Evolutionary conservation across 2,113 vertebrate species (phyloP).

Genomic region (Zootoca vivipara): DNA sequence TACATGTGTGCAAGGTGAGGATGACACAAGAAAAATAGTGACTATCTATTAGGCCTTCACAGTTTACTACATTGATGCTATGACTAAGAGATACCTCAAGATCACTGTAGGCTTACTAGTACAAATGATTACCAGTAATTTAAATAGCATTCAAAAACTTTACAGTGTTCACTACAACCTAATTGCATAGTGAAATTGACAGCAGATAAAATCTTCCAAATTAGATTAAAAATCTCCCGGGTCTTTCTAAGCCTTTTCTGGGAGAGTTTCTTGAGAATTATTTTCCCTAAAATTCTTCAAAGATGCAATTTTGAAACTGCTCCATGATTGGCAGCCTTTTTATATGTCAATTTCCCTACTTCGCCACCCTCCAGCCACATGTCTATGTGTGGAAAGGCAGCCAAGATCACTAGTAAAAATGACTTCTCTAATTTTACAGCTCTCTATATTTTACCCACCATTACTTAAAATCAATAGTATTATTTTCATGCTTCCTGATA

Average conservation of each 20-base stretch:
- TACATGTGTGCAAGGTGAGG: neutral
- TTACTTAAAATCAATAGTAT: too few species aligned
- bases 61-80: neutral
- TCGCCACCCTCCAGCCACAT: too few species aligned
- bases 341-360: too few species aligned
- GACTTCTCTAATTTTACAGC: too few species aligned
- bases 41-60: neutral
- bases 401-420: too few species aligned
- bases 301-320: neutral
- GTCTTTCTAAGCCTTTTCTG: neutral
- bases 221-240: neutral
- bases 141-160: neutral
- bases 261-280: neutral
- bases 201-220: neutral
- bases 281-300: neutral
- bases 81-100: neutral
- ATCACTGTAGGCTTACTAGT: neutral
- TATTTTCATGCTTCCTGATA: too few species aligned
- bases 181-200: neutral
- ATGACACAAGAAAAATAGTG: neutral
- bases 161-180: neutral
- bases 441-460: too few species aligned
- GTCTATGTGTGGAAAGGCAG: too few species aligned
- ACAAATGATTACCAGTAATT: neutral
- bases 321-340: too few species aligned